A percentile compares a stretch with the other conserved stretches of the same genome.
These are phyloP conservation scores for Sinonovacula constricta DNA, from an alignment of 1,140 invertebrate genomes.

Conservation along the genomic window DNA sequence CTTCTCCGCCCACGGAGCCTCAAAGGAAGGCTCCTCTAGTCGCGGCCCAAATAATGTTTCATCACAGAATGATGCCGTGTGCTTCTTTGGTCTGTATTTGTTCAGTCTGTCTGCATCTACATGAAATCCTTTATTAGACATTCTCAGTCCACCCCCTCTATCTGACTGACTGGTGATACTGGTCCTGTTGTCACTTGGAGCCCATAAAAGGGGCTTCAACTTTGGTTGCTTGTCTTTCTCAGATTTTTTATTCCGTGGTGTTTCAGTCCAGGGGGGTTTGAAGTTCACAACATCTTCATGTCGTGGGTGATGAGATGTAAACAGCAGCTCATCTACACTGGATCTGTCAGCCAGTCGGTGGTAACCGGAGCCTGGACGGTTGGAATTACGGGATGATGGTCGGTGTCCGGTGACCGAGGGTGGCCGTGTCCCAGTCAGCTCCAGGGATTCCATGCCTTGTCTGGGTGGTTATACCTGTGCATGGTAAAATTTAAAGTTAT, in stretches of 20 bases:
- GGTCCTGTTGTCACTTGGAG: slow-evolving; percentile 42
- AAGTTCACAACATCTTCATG: slow-evolving; percentile 31
- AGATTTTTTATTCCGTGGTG: slow-evolving; percentile 23
- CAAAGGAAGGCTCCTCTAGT: slow-evolving; percentile 67
- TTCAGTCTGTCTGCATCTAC: slow-evolving; percentile 38
- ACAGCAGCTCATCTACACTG: slow-evolving; percentile 67
- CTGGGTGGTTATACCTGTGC: too few relatives aligned
- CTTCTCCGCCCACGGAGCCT: slow-evolving; percentile 67
- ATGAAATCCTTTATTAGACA: slow-evolving; percentile 15
- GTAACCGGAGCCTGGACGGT: slow-evolving; percentile 59
- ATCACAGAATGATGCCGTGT: slow-evolving; percentile 70
- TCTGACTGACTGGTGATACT: slow-evolving; percentile 36
- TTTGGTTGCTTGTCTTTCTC: slow-evolving; percentile 44
- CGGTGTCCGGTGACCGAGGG: slow-evolving; percentile 54
- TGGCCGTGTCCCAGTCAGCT: slow-evolving; percentile 60
- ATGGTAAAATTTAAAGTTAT: too few relatives aligned
- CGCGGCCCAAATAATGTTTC: slow-evolving; percentile 69
- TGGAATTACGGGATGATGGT: slow-evolving; percentile 39
- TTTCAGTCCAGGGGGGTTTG: slow-evolving; percentile 54
- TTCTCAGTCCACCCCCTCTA: slow-evolving; percentile 9
- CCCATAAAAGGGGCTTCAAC: slow-evolving; percentile 61
- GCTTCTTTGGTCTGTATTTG: slow-evolving; percentile 61
- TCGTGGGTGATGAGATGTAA: slow-evolving; percentile 56
- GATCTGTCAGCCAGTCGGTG: slow-evolving; percentile 54
- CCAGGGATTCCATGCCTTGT: slow-evolving; percentile 62